A percentile compares a stretch with the other conserved stretches of the same genome.
phyloP scores from a whole-genome alignment of 2,888 invertebrate species.

The Drosophila quasianomalipes region DNA sequence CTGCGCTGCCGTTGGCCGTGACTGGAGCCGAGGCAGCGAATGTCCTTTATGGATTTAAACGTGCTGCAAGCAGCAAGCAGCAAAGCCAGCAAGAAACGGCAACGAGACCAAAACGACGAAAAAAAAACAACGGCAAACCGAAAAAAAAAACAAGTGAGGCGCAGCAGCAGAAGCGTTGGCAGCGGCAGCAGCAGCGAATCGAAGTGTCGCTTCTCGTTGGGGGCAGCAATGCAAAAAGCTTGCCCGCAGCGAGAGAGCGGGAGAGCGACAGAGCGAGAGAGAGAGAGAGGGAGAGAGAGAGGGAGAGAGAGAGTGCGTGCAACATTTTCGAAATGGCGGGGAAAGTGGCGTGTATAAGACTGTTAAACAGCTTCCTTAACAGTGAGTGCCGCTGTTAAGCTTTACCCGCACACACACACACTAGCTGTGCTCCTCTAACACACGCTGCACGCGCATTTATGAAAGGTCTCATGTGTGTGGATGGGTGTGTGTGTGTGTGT shows the following conservation, averaged over 20 bases:
- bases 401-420: conserved; percentile 4
- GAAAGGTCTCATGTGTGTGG: conserved; percentile 23
- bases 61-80: conserved; percentile 28
- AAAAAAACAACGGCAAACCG: conserved; percentile 15
- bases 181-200: conserved; percentile 63
- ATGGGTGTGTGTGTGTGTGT: conserved; percentile 8
- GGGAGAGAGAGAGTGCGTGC: conserved; percentile 42
- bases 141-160: conserved; percentile 8
- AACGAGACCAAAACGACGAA: conserved; percentile 29
- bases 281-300: conserved; percentile 9
- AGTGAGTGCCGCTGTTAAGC: conserved; percentile 34
- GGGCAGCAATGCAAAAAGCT: conserved; percentile 45
- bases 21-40: conserved; percentile 70
- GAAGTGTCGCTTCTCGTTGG: conserved; percentile 63
- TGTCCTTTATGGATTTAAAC: conserved; percentile 74
- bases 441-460: conserved; percentile 42
- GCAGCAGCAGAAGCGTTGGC: conserved; percentile 40
- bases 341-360: conserved; percentile 67
- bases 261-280: conserved; percentile 26
- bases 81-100: conserved; percentile 36
- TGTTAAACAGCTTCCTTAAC: conserved; percentile 41
- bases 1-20: conserved; percentile 60
- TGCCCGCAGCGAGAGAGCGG: conserved; percentile 18
- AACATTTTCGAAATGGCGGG: conserved; percentile 69
- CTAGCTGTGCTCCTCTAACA: conserved; percentile 67